Base-by-base conservation (phyloP, 2,113 vertebrate species). In the Otocyon megalotis region DNA sequence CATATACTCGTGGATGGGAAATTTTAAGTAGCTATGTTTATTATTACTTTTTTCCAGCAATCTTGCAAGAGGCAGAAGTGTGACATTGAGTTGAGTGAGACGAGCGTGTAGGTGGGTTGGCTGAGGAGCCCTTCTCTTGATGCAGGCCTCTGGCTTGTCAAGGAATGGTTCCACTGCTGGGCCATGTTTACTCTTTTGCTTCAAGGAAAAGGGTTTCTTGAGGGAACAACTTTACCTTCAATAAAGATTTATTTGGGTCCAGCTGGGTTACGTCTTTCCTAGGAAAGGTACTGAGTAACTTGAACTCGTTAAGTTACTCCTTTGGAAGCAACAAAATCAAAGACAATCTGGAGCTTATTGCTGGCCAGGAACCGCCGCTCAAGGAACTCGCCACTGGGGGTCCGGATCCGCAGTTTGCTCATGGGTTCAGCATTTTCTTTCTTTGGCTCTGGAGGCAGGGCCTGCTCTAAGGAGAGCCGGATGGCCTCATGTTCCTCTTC, bases 181-280 rank as follows among this genome's bases (percentile, higher is more conserved):
- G 96, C 97, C 77, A 71, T 43, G 96, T 56, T 99, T 99, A 99
- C 97, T 99, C 99, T 98, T 99, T 99, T 96, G 99, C 99, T 98
- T 99, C 99, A 98, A 99, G 99, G 98, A 99, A 99, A 98, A 99
- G 99, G 74, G 99, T 99, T 99, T 99, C 99, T 99, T 99, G 99
- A 98, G 99, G 99, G 98, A 99, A 99, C 98, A 99, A 98, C 98
- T 99, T 99, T 98, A 99, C 99, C 98, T 99, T 99, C 99, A 99
- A 97, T 98, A 99, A 99, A 72, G 99, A 99, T 88, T 99, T 99
- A 93, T 99, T 99, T 92, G 99, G 99, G 97, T 99, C 99, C 98
- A 99, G 94, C 98, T 99, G 99, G 95, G 99, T 99, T 98, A 99
- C 99, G 98, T 99, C 99, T 99, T 99, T 99, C 98, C 99, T 99